Percentiles rank a stretch among this genome's conserved stretches.
These are phyloP conservation scores for Ia io DNA, from an alignment of 2,113 vertebrate genomes.

Conservation along the genomic window DNA sequence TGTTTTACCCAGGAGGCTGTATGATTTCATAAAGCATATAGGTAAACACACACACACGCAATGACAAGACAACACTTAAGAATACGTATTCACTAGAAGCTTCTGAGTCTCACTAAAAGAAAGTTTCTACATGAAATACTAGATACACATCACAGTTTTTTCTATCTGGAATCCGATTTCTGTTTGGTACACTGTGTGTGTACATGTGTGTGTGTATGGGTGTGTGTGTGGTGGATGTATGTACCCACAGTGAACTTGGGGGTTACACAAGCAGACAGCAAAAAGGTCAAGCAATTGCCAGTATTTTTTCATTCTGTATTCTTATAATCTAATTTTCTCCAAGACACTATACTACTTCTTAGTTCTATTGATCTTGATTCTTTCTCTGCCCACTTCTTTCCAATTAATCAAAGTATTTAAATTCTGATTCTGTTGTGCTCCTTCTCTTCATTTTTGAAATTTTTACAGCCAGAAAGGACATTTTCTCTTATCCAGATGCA, in stretches of 20 bases:
- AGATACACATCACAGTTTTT: not conserved
- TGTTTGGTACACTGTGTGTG: not conserved
- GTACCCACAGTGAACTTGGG: not conserved
- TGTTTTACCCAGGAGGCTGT: not conserved
- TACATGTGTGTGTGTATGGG: not conserved
- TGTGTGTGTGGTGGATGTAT: not conserved
- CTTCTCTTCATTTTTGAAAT: slow-evolving; percentile 52
- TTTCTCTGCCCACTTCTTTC: not conserved
- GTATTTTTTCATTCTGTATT: slow-evolving; percentile 1
- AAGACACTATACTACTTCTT: not conserved
- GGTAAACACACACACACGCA: not conserved
- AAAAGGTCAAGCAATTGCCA: not conserved
- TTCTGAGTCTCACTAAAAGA: not conserved
- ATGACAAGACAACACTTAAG: not conserved
- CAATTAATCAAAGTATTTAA: slow-evolving; percentile 18
- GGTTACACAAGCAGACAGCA: not conserved
- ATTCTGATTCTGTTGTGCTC: not conserved
- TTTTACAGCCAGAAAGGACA: slow-evolving; percentile 44
- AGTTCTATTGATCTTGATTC: slow-evolving; percentile 7
- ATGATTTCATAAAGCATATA: not conserved
- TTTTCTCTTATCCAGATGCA: slow-evolving; percentile 62
- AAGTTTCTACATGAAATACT: not conserved
- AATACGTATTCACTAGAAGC: not conserved
- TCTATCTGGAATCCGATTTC: not conserved
- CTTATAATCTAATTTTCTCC: not conserved